phyloP scores from a whole-genome alignment of 2,888 invertebrate genomes.

The Chesias legatella region DNA sequence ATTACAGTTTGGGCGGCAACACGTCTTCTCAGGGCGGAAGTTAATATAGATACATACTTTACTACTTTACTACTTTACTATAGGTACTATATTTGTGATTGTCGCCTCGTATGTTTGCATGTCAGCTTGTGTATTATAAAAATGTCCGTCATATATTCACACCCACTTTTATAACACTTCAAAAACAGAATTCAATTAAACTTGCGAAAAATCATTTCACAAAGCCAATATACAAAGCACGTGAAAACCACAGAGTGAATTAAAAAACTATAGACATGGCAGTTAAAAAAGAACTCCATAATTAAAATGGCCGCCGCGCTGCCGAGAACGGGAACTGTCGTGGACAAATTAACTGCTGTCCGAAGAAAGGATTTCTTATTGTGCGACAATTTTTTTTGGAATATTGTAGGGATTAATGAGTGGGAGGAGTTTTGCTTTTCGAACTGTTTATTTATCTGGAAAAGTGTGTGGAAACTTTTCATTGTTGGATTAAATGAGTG shows the following conservation, averaged over 20 bases:
- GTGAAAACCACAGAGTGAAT: constrained; percentile 14
- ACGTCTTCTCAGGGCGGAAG: too few relatives aligned
- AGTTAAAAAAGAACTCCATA: constrained; percentile 17
- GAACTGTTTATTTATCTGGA: too few relatives aligned
- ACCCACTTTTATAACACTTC: neutral
- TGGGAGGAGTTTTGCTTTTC: neutral
- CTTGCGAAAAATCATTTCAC: constrained; percentile 11
- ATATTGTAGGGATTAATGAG: constrained; percentile 4
- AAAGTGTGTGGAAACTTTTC: too few relatives aligned
- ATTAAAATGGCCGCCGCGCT: constrained; percentile 34
- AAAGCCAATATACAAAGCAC: constrained; percentile 12
- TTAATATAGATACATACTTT: too few relatives aligned
- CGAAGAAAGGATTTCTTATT: constrained; percentile 25
- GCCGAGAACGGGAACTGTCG: constrained; percentile 34
- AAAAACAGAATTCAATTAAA: constrained; percentile 10
- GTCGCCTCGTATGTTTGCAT: too few relatives aligned
- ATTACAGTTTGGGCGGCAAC: too few relatives aligned
- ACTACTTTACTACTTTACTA: too few relatives aligned
- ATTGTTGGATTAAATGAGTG: too few relatives aligned
- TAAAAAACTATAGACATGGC: too few relatives aligned
- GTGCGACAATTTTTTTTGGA: constrained; percentile 35
- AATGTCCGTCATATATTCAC: too few relatives aligned
- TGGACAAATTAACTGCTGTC: constrained; percentile 42
- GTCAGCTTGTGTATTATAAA: too few relatives aligned
- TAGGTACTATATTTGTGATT: too few relatives aligned